Conservation (phyloP, 1,140 invertebrate genomes). For the Plutomurus gul region DNA sequence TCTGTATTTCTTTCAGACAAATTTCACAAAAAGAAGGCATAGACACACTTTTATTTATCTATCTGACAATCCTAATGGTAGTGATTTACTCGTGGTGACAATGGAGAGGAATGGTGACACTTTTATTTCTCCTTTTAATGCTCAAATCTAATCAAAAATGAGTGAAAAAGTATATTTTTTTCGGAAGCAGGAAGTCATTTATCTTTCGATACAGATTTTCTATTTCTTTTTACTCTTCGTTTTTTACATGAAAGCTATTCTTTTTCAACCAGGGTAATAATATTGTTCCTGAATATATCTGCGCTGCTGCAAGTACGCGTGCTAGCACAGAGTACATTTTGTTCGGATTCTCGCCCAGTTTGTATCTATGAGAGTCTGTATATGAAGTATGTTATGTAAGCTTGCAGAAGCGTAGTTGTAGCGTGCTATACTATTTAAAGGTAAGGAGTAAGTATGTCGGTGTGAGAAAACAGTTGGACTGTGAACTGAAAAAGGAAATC, state of each 20-base stretch:
- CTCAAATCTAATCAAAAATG: constrained; percentile 15
- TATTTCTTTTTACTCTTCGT: not conserved
- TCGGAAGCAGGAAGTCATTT: constrained; percentile 12
- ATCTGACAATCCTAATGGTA: not conserved
- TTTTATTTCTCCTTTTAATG: constrained; percentile 21
- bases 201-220: constrained; percentile 16
- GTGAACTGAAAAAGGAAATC: not conserved
- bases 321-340: no score
- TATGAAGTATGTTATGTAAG: no score
- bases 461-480: not conserved
- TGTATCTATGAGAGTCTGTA: no score
- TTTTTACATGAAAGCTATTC: not conserved
- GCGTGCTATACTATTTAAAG: not conserved
- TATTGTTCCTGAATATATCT: not conserved
- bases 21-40: no score
- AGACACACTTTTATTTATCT: not conserved
- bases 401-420: no score
- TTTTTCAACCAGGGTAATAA: no score
- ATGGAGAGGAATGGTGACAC: not conserved
- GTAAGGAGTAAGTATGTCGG: not conserved
- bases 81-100: constrained; percentile 10
- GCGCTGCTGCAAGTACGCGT: not conserved
- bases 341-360: no score
- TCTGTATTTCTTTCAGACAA: no score
- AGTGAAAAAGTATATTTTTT: constrained; percentile 13